Evolutionary conservation across 2,888 invertebrate genomes (phyloP).

Genomic region (Gibbula magus): DNA sequence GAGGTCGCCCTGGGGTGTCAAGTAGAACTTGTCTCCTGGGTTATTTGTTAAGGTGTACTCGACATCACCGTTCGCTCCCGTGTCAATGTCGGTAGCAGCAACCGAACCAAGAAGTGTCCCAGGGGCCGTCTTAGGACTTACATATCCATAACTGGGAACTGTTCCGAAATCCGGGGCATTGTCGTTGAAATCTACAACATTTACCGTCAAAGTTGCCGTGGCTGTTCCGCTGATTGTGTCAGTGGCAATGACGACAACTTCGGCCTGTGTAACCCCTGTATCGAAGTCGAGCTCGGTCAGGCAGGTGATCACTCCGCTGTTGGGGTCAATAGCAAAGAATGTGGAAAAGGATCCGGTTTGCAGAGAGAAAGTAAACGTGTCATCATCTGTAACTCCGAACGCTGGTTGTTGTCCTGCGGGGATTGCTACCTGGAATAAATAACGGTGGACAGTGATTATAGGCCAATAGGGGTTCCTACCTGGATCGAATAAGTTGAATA

Average conservation of each 20-base stretch:
- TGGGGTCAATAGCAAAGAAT: slow-evolving; percentile 42
- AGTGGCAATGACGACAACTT: slow-evolving; percentile 20
- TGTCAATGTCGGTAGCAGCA: neutral
- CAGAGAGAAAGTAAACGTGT: neutral
- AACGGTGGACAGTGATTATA: neutral
- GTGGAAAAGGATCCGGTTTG: neutral
- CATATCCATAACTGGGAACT: neutral
- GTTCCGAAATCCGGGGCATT: slow-evolving; percentile 30
- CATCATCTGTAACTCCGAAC: neutral
- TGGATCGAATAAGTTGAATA: neutral
- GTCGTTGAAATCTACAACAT: slow-evolving; percentile 38
- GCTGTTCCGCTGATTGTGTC: slow-evolving; percentile 7
- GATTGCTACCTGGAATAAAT: neutral
- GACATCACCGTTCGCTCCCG: neutral
- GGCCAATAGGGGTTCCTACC: neutral
- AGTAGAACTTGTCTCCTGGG: neutral
- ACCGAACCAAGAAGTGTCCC: neutral
- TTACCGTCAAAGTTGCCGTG: slow-evolving; percentile 21
- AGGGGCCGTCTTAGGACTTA: neutral
- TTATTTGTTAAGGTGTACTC: neutral
- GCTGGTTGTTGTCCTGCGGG: neutral
- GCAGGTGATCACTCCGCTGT: slow-evolving; percentile 42
- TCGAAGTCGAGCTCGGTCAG: slow-evolving; percentile 43
- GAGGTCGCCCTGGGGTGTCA: neutral
- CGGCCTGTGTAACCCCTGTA: slow-evolving; percentile 32